Conservation (phyloP, 2,113 vertebrate species). For the Channa maculata region DNA sequence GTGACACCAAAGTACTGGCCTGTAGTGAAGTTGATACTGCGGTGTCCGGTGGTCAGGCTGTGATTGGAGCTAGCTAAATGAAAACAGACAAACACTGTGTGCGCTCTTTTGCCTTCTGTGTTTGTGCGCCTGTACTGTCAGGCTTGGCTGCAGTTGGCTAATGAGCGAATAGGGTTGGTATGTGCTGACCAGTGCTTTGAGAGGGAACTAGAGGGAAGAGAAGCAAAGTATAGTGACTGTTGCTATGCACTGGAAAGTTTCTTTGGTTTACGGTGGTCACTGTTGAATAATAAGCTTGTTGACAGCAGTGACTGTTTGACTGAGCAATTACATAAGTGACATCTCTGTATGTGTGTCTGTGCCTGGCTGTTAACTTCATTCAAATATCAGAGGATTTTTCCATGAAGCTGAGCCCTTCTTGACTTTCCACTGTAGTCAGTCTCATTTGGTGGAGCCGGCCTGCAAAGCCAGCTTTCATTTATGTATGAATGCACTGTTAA, state of each 20-base stretch:
- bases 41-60: background rate
- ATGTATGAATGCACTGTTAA: no score
- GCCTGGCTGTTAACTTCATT: no score
- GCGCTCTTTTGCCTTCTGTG: slow-evolving; percentile 22
- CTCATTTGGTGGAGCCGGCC: no score
- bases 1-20: background rate
- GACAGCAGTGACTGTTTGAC: slow-evolving; percentile 1
- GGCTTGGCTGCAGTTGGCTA: slow-evolving; percentile 55
- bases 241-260: slow-evolving; percentile 20
- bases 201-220: slow-evolving; percentile 26
- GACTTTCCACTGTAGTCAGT: no score
- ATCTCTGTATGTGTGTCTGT: background rate
- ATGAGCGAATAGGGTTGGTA: slow-evolving; percentile 66
- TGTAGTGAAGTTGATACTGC: background rate
- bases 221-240: slow-evolving; percentile 29
- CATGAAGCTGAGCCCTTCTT: no score
- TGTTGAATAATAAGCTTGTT: slow-evolving; percentile 1
- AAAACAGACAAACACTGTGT: background rate
- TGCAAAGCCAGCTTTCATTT: no score
- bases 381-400: no score
- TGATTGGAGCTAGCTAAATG: background rate
- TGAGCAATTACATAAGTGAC: slow-evolving; percentile 25
- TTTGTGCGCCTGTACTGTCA: slow-evolving; percentile 21
- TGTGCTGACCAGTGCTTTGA: slow-evolving; percentile 59
- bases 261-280: no score